A percentile compares a stretch with the other conserved stretches of the same genome.
These are phyloP conservation scores for Campylomormyrus numenius DNA, from an alignment of 2,113 vertebrate genomes.

Conservation along the genomic window DNA sequence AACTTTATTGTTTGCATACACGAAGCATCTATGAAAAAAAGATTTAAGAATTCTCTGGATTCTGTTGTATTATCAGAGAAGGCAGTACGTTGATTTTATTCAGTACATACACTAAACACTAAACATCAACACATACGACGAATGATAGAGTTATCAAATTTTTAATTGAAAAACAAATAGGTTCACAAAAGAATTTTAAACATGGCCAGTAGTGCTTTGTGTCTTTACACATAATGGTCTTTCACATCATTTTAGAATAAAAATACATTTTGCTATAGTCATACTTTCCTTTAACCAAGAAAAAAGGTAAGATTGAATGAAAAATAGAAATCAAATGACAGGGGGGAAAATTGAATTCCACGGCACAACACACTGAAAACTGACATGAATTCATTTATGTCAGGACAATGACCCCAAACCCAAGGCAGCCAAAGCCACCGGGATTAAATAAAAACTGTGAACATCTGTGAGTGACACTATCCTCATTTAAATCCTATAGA, in stretches of 20 bases:
- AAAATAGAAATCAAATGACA: not conserved
- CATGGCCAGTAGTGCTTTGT: not conserved
- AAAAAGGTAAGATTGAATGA: not conserved
- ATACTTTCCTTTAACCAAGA: not conserved
- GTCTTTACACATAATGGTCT: not conserved
- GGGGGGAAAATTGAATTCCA: not conserved
- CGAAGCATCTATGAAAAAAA: not conserved
- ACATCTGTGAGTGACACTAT: not conserved
- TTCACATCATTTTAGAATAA: not conserved
- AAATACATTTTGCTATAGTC: not conserved
- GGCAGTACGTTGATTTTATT: not conserved
- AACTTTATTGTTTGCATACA: not conserved
- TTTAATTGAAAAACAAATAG: not conserved
- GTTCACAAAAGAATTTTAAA: not conserved
- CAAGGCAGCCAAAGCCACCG: not conserved
- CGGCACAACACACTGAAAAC: not conserved
- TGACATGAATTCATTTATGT: not conserved
- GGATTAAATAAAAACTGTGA: not conserved
- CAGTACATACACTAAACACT: not conserved
- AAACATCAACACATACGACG: not conserved
- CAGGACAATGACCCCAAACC: not conserved
- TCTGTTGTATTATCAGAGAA: not conserved
- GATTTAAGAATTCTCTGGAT: not conserved
- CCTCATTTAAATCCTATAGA: not conserved
- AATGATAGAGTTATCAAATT: not conserved